Conservation (phyloP, 1,140 invertebrate genomes). For the Temnothorax curvispinosus region DNA sequence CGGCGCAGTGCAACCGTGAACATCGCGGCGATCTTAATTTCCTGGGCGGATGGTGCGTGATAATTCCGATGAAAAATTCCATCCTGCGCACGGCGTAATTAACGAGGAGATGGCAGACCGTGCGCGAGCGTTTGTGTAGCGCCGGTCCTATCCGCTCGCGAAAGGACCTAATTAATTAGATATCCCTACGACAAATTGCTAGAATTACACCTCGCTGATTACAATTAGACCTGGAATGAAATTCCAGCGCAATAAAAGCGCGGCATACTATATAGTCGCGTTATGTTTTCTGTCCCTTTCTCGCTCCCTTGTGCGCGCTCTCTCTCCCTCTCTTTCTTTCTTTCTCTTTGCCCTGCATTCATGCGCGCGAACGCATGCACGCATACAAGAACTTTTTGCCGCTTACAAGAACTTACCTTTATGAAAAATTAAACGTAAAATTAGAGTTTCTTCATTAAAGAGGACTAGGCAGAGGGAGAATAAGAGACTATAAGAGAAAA, state of each 20-base stretch:
- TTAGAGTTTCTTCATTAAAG: slow-evolving; percentile 76
- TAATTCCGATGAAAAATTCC: slow-evolving; percentile 63
- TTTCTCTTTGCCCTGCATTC: too few relatives aligned
- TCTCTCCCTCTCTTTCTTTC: too few relatives aligned
- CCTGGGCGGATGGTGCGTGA: slow-evolving; percentile 60
- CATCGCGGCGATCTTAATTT: slow-evolving; percentile 58
- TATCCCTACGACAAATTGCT: slow-evolving; percentile 62
- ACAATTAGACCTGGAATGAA: slow-evolving; percentile 56
- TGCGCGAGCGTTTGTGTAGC: slow-evolving; percentile 1
- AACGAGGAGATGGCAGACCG: slow-evolving; percentile 49
- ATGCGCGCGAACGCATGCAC: not conserved
- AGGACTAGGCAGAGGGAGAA: not conserved
- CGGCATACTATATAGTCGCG: not conserved
- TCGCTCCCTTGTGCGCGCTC: not conserved
- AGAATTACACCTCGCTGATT: slow-evolving; percentile 63
- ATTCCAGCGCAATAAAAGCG: slow-evolving; percentile 57
- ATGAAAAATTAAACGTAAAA: slow-evolving; percentile 80
- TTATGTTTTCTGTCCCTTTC: not conserved
- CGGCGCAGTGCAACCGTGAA: slow-evolving; percentile 36
- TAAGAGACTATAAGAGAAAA: slow-evolving; percentile 21
- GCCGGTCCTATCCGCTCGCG: slow-evolving; percentile 10
- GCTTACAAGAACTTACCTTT: slow-evolving; percentile 12
- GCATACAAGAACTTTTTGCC: not conserved
- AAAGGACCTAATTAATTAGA: slow-evolving; percentile 62
- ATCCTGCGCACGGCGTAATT: slow-evolving; percentile 52